Evolutionary conservation across 2,888 invertebrate genomes (phyloP).

Genomic region (Abscondita cerata): DNA sequence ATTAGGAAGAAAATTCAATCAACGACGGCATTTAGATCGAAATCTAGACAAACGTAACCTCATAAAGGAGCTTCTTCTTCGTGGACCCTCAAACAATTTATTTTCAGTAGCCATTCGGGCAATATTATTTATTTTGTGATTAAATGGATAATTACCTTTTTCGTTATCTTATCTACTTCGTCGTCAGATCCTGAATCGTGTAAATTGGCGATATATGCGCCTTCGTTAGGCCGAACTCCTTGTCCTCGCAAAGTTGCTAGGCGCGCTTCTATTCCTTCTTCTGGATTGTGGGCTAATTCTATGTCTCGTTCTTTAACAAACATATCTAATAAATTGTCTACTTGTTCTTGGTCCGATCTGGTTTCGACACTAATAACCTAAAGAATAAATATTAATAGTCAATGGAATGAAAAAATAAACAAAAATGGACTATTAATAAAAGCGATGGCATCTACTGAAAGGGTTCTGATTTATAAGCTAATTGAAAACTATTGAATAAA

Average conservation of each 20-base stretch:
- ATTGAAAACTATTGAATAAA: too few relatives aligned
- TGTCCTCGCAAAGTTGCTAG: conserved; percentile 62
- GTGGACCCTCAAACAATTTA: too few relatives aligned
- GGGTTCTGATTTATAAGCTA: too few relatives aligned
- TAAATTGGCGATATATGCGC: conserved; percentile 52
- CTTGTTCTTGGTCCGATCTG: conserved; percentile 74
- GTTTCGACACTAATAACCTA: conserved; percentile 64
- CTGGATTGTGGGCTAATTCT: conserved; percentile 58
- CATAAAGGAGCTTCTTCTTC: too few relatives aligned
- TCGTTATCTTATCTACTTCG: conserved; percentile 55
- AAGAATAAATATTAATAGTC: background rate
- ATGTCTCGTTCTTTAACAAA: conserved; percentile 61
- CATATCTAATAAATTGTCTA: conserved; percentile 70
- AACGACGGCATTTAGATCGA: too few relatives aligned
- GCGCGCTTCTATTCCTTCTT: conserved; percentile 63
- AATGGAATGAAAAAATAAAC: background rate
- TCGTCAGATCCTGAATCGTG: conserved; percentile 55
- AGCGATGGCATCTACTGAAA: too few relatives aligned
- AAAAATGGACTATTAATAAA: background rate
- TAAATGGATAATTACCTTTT: too few relatives aligned
- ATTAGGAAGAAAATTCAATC: too few relatives aligned
- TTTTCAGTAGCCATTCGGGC: too few relatives aligned
- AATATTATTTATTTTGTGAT: too few relatives aligned
- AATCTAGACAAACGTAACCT: too few relatives aligned
- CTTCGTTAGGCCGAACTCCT: conserved; percentile 55